Base-by-base conservation (phyloP, 2,888 invertebrate species). In the Crematogaster levior region DNA sequence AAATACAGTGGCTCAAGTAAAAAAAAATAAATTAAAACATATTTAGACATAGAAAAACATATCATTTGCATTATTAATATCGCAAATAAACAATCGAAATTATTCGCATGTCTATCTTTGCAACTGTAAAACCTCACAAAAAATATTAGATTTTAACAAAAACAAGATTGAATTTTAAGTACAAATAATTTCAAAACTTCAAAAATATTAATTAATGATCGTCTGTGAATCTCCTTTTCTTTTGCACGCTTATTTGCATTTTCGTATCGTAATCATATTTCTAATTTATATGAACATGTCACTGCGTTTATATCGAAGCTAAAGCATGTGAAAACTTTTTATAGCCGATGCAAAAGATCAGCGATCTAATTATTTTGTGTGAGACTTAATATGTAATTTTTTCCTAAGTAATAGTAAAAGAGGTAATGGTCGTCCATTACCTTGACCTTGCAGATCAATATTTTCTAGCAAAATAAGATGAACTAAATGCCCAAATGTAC, bases 401-500 rank as follows among this genome's bases (percentile, higher is more conserved):
- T 24, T 12, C 9, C 40, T 24, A 10, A 15, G 12, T 40, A 21
- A 6, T n/a, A n/a, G n/a, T n/a, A 34, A 34, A 34, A 34, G 3
- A 34, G 10, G 0, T 43, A 43, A 37, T 34, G 6, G 12, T n/a
- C 10, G 24, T 24, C 18, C 24, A 63, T 24, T n/a, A 37, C 24
- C 12, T 51, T n/a, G 37, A 61, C 34, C 24, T 51, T 37, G 12
- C 24, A n/a, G 12, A 74, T 18, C 48, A 63, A 75, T 24, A 43
- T 63, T 75, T 37, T 37, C 4, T 63, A 37, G 21, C 24, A 1
- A 61, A 63, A 37, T 37, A 6, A 75, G 24, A 24, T 34, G 9
- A 46, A 61, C 12, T 75, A 63, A 63, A 75, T 37, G 21, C n/a
- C n/a, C n/a, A 63, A 63, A 75, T 10, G 7, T 18, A 48, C 51